Conservation (phyloP, 2,888 invertebrate species). For the Eristalis tenax region DNA sequence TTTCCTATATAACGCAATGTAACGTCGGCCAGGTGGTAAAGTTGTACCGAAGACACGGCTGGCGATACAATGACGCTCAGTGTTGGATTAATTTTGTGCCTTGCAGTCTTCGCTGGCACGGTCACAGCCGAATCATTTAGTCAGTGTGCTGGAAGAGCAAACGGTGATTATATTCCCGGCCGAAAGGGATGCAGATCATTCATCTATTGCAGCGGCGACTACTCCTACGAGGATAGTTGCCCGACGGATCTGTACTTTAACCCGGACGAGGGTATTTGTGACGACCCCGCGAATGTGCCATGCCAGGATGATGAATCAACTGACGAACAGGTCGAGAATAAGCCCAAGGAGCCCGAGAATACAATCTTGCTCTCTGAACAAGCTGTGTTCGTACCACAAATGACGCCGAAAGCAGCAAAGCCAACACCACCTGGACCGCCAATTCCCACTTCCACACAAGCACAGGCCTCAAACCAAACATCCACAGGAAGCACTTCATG, state of each 20-base stretch:
- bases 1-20: slow-evolving; percentile 18
- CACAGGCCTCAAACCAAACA: too few species aligned
- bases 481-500: neutral
- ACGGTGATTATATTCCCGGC: neutral
- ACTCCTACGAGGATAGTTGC: slow-evolving; percentile 41
- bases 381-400: too few species aligned
- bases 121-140: neutral
- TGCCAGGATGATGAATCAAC: slow-evolving; percentile 19
- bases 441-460: too few species aligned
- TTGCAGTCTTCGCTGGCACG: neutral
- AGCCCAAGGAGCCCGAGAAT: neutral
- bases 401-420: neutral
- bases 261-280: slow-evolving; percentile 16
- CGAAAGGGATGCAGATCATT: slow-evolving; percentile 1
- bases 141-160: slow-evolving; percentile 19
- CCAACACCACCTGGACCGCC: neutral
- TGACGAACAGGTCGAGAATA: too few species aligned
- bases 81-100: slow-evolving; percentile 13
- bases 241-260: slow-evolving; percentile 17
- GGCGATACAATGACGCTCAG: slow-evolving; percentile 12
- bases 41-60: neutral
- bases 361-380: too few species aligned
- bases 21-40: slow-evolving; percentile 3
- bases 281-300: slow-evolving; percentile 2
- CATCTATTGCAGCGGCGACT: neutral